Evolutionary conservation across 2,113 vertebrate genomes (phyloP).

Genomic region (Anser brachyrhynchus): DNA sequence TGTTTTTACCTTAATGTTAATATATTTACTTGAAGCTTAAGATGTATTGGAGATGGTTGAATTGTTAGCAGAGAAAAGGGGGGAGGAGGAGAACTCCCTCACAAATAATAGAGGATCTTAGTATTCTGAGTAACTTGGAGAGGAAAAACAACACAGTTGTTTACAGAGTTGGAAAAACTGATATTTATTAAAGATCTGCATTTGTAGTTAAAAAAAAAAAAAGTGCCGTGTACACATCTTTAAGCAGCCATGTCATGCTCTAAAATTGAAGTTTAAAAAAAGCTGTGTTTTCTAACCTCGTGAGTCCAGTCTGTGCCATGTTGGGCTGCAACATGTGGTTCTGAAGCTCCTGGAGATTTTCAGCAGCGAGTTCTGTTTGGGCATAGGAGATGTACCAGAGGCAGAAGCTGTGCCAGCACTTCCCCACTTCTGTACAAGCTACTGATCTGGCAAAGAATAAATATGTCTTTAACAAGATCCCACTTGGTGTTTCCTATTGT

Average conservation of each 20-base stretch:
- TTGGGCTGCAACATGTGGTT: not conserved
- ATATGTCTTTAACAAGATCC: not conserved
- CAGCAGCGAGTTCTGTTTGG: not conserved
- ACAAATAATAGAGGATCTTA: not conserved
- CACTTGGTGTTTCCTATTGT: not conserved
- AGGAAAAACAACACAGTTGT: not conserved
- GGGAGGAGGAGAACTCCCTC: fast-evolving
- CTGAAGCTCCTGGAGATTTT: not conserved
- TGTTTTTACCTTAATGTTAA: not conserved
- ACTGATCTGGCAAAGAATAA: not conserved
- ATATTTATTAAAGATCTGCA: not conserved
- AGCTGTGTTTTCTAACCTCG: not conserved
- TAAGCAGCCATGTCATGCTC: not conserved
- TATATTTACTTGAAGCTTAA: not conserved
- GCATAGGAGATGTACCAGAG: fast-evolving
- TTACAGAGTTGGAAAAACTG: not conserved
- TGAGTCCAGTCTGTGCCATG: not conserved
- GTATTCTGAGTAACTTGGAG: not conserved
- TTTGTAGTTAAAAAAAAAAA: not conserved
- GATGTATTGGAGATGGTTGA: not conserved
- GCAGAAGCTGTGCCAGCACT: not conserved
- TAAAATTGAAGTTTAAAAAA: not conserved
- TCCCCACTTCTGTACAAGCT: not conserved
- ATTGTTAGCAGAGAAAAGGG: not conserved
- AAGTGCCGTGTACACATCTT: not conserved